Percentiles rank a stretch among this genome's conserved stretches.
phyloP scores from a whole-genome alignment of 2,113 vertebrate species.

The Nibea coibor region DNA sequence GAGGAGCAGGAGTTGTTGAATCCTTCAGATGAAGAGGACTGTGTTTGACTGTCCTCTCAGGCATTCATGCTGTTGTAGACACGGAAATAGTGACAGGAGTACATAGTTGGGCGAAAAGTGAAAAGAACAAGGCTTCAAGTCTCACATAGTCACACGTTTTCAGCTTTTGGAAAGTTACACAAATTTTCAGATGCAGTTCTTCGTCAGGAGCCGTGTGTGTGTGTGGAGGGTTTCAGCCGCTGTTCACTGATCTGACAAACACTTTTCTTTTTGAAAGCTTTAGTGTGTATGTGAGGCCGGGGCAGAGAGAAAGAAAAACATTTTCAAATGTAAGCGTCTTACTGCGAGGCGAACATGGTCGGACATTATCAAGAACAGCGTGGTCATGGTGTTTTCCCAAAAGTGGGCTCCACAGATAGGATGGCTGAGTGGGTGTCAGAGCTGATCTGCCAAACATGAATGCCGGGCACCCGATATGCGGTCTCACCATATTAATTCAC shows the following conservation, averaged over 20 bases:
- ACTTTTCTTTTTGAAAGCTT: not conserved
- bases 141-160: not conserved
- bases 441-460: constrained; percentile 27
- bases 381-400: no score
- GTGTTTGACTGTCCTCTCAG: not conserved
- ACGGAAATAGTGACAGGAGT: not conserved
- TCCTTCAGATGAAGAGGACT: not conserved
- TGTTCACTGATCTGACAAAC: not conserved
- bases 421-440: not conserved
- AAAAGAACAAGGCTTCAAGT: not conserved
- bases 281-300: not conserved
- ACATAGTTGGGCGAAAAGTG: not conserved
- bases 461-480: constrained; percentile 27
- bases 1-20: not conserved
- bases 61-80: not conserved
- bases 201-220: no score
- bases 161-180: not conserved
- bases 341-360: not conserved
- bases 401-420: not conserved
- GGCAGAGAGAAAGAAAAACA: not conserved
- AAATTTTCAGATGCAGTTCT: not conserved
- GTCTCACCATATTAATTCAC: constrained; percentile 33
- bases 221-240: not conserved
- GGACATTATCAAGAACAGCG: no score
- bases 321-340: not conserved